Percentiles rank a stretch among this genome's conserved stretches.
phyloP scores from a whole-genome alignment of 2,797 vertebrate species.

The Sternotherus odoratus region DNA sequence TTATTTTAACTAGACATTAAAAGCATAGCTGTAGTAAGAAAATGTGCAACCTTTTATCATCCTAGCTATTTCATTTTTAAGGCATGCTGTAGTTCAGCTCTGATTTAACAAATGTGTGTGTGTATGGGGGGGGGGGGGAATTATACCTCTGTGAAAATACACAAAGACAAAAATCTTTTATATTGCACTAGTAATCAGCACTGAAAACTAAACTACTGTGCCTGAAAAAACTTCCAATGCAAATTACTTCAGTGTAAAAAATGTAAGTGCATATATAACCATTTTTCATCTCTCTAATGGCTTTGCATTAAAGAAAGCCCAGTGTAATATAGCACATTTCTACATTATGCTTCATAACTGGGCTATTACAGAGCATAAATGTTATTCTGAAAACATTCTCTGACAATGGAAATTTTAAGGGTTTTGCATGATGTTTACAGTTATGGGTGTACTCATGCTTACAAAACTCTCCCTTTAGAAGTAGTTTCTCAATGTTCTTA shows the following conservation, averaged over 20 bases:
- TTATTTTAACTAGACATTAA: conserved; percentile 64
- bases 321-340: not conserved
- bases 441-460: not conserved
- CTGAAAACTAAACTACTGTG: conserved; percentile 48
- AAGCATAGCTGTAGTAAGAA: conserved; percentile 40
- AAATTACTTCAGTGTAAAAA: conserved; percentile 33
- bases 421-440: conserved; percentile 5
- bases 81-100: not conserved
- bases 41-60: conserved; percentile 37
- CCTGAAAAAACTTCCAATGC: conserved; percentile 16
- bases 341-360: not conserved
- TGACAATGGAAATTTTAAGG: conserved; percentile 12
- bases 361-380: not conserved
- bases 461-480: conserved; percentile 37
- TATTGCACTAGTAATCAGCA: conserved; percentile 33
- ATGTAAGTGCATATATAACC: not conserved
- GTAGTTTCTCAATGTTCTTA: not conserved
- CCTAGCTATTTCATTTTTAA: conserved; percentile 53
- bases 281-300: conserved; percentile 30
- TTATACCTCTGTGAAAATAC: conserved; percentile 21
- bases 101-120: conserved; percentile 31
- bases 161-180: conserved; percentile 45
- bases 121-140: not conserved
- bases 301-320: not conserved
- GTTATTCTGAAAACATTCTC: conserved; percentile 11